A percentile compares a stretch with the other conserved stretches of the same genome.
Evolutionary conservation across 2,113 vertebrate species (phyloP).

Genomic region (Misgurnus anguillicaudatus): DNA sequence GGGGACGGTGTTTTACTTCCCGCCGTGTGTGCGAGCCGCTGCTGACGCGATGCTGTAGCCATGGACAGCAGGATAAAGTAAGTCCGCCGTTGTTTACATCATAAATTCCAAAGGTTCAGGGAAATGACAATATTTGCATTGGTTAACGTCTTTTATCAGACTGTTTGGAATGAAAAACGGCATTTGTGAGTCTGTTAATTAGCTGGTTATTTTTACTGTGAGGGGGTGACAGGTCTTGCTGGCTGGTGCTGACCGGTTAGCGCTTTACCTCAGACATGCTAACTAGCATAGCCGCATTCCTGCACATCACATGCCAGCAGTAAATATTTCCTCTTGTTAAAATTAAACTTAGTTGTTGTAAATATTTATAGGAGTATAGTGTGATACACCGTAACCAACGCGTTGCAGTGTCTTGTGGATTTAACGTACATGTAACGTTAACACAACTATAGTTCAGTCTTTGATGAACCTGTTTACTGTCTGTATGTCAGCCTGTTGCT

Average conservation of each 20-base stretch:
- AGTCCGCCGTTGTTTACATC: slow-evolving; percentile 59
- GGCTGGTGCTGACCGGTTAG: slow-evolving; percentile 29
- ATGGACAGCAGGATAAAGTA: slow-evolving; percentile 92
- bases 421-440: not conserved
- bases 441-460: not conserved
- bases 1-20: slow-evolving; percentile 39
- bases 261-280: slow-evolving; percentile 28
- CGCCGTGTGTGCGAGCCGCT: slow-evolving; percentile 64
- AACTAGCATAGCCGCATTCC: slow-evolving; percentile 37
- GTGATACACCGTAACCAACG: not conserved
- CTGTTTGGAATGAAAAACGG: not conserved
- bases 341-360: not conserved
- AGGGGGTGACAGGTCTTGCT: slow-evolving; percentile 11
- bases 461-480: not conserved
- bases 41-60: slow-evolving; percentile 82
- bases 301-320: not conserved
- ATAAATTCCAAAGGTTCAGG: not conserved
- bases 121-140: not conserved
- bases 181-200: not conserved
- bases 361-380: not conserved
- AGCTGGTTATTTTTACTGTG: not conserved
- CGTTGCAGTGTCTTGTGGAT: not conserved
- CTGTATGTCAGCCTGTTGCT: not conserved
- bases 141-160: not conserved
- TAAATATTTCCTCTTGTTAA: not conserved